These are phyloP conservation scores for Copidosoma floridanum DNA, from an alignment of 1,140 invertebrate species.

Conservation along the genomic window DNA sequence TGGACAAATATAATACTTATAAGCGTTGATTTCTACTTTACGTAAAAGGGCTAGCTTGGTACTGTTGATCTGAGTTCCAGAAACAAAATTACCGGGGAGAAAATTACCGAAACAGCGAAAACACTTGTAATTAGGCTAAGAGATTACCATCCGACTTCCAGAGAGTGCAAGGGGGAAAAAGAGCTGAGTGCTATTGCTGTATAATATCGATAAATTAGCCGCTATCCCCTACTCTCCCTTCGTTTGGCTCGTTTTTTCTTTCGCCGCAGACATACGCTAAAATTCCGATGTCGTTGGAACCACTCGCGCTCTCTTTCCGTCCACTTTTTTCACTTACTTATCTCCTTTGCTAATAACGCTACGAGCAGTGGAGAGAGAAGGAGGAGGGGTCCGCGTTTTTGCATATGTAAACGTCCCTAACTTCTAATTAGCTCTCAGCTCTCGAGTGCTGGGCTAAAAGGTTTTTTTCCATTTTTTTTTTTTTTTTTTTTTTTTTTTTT, in stretches of 20 bases:
- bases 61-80: too few relatives aligned
- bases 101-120: slow-evolving; percentile 1
- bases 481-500: background rate
- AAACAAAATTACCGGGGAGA: too few relatives aligned
- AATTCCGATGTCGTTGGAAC: too few relatives aligned
- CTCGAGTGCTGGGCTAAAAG: slow-evolving; percentile 25
- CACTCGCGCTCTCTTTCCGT: background rate
- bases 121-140: slow-evolving; percentile 3
- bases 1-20: too few relatives aligned
- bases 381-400: slow-evolving; percentile 35
- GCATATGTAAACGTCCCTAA: slow-evolving; percentile 42
- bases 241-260: slow-evolving; percentile 10
- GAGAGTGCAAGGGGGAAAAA: background rate
- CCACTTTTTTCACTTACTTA: slow-evolving; percentile 13
- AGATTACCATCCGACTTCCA: background rate
- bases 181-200: background rate
- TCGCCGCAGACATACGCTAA: too few relatives aligned
- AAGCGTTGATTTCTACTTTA: too few relatives aligned
- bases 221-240: background rate
- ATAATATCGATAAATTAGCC: slow-evolving; percentile 1
- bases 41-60: too few relatives aligned
- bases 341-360: slow-evolving; percentile 3
- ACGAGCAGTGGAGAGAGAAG: background rate
- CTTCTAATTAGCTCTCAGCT: slow-evolving; percentile 41
- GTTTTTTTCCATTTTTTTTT: slow-evolving; percentile 15